Base-by-base conservation (phyloP, 2,113 vertebrate genomes). In the Platichthys stellatus region DNA sequence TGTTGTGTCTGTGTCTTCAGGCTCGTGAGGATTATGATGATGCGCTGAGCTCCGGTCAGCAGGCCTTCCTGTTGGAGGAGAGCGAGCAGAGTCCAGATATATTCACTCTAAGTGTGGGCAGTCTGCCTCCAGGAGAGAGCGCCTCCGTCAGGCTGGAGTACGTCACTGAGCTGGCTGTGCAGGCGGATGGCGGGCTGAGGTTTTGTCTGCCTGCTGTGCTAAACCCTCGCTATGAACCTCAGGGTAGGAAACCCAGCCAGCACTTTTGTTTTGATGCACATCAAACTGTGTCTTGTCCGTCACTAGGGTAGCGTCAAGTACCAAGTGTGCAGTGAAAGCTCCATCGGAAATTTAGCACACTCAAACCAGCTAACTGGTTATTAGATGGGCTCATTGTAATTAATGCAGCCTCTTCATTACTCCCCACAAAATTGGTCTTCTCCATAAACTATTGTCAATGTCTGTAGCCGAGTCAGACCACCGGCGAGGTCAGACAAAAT, bases 51-150 rank as follows among this genome's bases (percentile, higher is more conserved):
- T 92, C 94, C 0, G 95, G 95, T 38, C 87, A 88, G 14, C 85
- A 95, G 75, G 93, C 94, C 28, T 96, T 96, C 84, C 88, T 96
- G 0, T 67, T 97, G 80, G 93, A 94, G 84, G 94, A 95, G 78
- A 95, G 95, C 2, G 71, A 81, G 0, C 78, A 87, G 54, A 93
- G 92, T 59, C 87, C 89, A 20, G 95, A 96, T 47, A 82, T 96
- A 28, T 96, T 97, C 90, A 89, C 62, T 57, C 90, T 95, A 83
- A 94, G 84, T 5, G 92, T 96, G 77, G 96, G 96, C 56, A 94
- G 94, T 86, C 92, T 96, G 5, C 92, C 80, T 9, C 93, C 95
- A 1, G 91, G 90, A 20, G 88, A 94, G 15, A 93, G 91, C 38
- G 94, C 90, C 12, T 89, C 89, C 3, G 85, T 96, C 76, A 94